These are phyloP conservation scores for Melieria picta DNA, from an alignment of 2,888 invertebrate genomes.

Conservation along the genomic window DNA sequence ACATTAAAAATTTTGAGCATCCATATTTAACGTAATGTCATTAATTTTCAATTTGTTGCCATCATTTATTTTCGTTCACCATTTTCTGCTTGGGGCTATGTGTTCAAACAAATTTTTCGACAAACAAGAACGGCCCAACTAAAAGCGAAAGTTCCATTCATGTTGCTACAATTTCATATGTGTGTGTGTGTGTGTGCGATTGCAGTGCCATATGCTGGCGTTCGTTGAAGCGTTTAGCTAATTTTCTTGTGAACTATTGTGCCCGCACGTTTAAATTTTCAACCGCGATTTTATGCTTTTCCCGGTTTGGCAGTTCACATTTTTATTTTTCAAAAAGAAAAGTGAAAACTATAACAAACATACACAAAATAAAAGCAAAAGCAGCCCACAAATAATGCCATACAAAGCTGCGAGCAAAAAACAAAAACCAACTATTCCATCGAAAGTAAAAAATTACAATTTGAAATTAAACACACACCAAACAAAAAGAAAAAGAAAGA, in stretches of 20 bases:
- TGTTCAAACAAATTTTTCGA: neutral
- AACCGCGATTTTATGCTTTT: neutral
- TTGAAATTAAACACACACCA: conserved; percentile 45
- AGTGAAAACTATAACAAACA: conserved; percentile 48
- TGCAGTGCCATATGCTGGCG: neutral
- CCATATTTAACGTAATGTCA: neutral
- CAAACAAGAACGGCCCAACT: conserved; percentile 26
- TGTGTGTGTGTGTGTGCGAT: conserved; percentile 34
- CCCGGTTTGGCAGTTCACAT: conserved; percentile 37
- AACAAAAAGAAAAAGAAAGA: too few relatives aligned
- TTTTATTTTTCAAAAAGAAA: conserved; percentile 51
- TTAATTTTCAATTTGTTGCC: conserved; percentile 1
- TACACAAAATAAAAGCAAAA: neutral
- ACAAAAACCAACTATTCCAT: conserved; percentile 37
- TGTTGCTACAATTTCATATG: conserved; percentile 5
- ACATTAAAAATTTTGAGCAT: neutral
- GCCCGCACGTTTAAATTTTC: too few relatives aligned
- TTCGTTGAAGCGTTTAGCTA: too few relatives aligned
- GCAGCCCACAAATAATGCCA: conserved; percentile 32
- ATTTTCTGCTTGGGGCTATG: too few relatives aligned
- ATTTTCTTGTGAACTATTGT: too few relatives aligned
- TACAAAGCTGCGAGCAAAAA: conserved; percentile 25
- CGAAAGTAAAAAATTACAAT: conserved; percentile 42
- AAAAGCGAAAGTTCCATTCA: conserved; percentile 39
- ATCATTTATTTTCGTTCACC: too few relatives aligned